Evolutionary conservation across 2,797 vertebrate species (phyloP).

Genomic region (Galago senegalensis): DNA sequence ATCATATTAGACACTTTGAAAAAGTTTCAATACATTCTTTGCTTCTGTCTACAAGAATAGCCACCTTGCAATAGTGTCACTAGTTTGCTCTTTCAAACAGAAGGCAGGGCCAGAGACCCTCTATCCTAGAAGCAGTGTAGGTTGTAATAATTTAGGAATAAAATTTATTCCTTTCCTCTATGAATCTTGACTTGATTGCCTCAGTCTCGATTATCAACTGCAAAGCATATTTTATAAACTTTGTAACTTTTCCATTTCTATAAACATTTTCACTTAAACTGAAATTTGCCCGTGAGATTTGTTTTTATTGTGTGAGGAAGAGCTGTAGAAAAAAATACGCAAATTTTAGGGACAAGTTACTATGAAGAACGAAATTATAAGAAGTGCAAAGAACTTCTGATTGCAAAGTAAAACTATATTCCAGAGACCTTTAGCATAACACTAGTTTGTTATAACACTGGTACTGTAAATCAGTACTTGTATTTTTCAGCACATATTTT

Average conservation of each 20-base stretch:
- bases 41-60: background rate
- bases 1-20: constrained; percentile 25
- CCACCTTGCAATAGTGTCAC: background rate
- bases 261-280: constrained; percentile 42
- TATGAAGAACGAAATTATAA: constrained; percentile 14
- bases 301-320: background rate
- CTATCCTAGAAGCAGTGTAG: background rate
- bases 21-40: background rate
- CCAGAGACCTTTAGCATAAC: constrained; percentile 49
- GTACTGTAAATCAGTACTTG: constrained; percentile 32
- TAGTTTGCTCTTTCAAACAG: background rate
- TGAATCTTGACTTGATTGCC: background rate
- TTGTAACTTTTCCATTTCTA: constrained; percentile 35
- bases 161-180: background rate
- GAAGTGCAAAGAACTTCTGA: background rate
- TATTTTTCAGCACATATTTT: constrained; percentile 66
- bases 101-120: fast-evolving
- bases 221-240: constrained; percentile 4
- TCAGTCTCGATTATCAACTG: constrained; percentile 10
- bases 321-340: background rate
- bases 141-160: constrained; percentile 16
- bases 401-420: constrained; percentile 57
- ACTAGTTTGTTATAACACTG: constrained; percentile 23
- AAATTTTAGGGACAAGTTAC: constrained; percentile 48
- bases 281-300: constrained; percentile 47